These are phyloP conservation scores for Phoxinus phoxinus DNA, from an alignment of 2,113 vertebrate genomes.

Conservation along the genomic window DNA sequence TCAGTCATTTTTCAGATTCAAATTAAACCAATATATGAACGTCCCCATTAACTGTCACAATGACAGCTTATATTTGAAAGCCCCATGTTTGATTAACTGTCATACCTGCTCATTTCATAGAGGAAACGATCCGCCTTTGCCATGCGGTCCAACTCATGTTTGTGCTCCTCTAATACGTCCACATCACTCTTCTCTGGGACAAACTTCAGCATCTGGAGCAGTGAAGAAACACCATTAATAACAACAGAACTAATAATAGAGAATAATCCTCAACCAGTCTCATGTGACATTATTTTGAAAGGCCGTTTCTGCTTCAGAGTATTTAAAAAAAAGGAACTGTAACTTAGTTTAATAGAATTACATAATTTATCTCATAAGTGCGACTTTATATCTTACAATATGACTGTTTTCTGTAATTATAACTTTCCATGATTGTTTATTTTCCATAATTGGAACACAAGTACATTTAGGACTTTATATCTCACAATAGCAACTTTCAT, in stretches of 20 bases:
- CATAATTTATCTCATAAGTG: background rate
- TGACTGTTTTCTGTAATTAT: background rate
- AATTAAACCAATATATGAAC: background rate
- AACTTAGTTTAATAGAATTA: background rate
- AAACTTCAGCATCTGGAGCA: conserved; percentile 91
- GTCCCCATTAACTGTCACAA: background rate
- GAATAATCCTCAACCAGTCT: background rate
- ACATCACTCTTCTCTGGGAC: conserved; percentile 95
- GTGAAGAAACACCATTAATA: background rate
- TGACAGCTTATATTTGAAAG: background rate
- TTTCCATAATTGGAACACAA: background rate
- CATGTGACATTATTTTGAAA: background rate
- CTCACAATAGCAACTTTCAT: background rate
- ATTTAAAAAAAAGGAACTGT: background rate
- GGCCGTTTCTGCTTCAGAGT: background rate
- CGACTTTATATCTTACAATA: background rate
- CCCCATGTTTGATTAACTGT: background rate
- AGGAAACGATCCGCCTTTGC: conserved; percentile 97
- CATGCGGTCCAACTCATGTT: conserved; percentile 96
- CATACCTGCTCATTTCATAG: conserved; percentile 98
- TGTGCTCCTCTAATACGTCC: conserved; percentile 95
- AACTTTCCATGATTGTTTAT: background rate
- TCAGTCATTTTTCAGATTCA: too few species aligned
- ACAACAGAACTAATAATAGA: background rate
- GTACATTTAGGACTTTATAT: too few species aligned